These are phyloP conservation scores for Catharus minimus DNA, from an alignment of 2,113 vertebrate genomes.

Conservation along the genomic window DNA sequence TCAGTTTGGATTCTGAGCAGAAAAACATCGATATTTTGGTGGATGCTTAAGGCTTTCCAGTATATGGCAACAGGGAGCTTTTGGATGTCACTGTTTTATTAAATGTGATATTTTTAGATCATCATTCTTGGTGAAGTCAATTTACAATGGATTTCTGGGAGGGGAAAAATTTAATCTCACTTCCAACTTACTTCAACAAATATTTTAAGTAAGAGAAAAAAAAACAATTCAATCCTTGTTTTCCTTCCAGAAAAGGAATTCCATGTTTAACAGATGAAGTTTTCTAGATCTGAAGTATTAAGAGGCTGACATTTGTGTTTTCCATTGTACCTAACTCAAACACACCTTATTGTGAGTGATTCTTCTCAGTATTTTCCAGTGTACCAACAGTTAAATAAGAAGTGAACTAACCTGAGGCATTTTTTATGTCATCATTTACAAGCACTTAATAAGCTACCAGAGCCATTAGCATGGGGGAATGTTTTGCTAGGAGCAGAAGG, in stretches of 20 bases:
- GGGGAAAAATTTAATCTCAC: background rate
- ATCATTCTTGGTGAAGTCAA: background rate
- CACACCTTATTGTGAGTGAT: background rate
- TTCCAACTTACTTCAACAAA: background rate
- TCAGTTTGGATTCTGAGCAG: background rate
- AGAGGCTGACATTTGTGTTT: background rate
- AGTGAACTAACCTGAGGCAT: background rate
- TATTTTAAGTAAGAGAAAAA: background rate
- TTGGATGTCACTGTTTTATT: background rate
- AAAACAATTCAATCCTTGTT: background rate
- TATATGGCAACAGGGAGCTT: background rate
- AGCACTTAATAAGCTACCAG: background rate
- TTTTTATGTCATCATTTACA: conserved; percentile 2
- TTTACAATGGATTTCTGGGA: background rate
- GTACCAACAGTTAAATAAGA: background rate
- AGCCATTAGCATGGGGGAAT: background rate
- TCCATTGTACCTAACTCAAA: background rate
- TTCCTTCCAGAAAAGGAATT: background rate
- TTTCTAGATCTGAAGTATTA: background rate
- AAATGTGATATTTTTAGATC: background rate
- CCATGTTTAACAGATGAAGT: background rate
- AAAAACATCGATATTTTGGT: background rate
- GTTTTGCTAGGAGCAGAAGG: background rate
- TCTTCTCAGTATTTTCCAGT: background rate
- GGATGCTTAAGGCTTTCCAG: background rate